A percentile compares a stretch with the other conserved stretches of the same genome.
phyloP scores from a whole-genome alignment of 2,888 invertebrate genomes.

The Coecobrya sp. region DNA sequence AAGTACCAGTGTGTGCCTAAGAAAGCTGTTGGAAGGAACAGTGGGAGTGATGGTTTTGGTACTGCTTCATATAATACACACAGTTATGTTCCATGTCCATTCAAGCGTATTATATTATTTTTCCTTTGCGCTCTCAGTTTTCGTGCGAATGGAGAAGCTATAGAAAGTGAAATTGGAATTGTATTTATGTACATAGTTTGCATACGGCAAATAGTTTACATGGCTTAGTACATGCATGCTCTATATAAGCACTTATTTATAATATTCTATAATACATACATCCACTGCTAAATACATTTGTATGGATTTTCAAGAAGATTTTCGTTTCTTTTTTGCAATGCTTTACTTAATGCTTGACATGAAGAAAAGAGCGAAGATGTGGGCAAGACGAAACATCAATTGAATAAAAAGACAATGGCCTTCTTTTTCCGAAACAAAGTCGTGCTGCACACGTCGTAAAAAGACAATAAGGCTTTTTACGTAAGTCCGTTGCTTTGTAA shows the following conservation, averaged over 20 bases:
- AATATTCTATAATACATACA: not conserved
- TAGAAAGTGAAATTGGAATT: not conserved
- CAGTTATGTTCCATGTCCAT: not conserved
- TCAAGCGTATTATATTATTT: conserved; percentile 31
- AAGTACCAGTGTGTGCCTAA: conserved; percentile 5
- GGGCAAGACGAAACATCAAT: conserved; percentile 46
- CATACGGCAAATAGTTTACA: not conserved
- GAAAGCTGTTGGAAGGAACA: not conserved
- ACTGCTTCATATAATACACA: not conserved
- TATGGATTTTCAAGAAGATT: not conserved
- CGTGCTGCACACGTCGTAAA: conserved; percentile 44
- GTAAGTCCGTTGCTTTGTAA: not conserved
- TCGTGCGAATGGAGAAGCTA: conserved; percentile 19
- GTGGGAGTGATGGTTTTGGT: not conserved
- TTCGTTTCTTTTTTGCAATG: not conserved
- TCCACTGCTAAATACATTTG: not conserved
- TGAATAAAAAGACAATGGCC: conserved; percentile 70
- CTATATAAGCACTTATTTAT: not conserved
- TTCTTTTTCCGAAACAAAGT: conserved; percentile 30
- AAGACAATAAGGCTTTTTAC: conserved; percentile 30
- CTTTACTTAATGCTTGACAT: not conserved
- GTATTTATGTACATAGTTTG: not conserved
- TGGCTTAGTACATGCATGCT: not conserved
- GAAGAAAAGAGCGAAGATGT: not conserved
- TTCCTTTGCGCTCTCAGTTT: not conserved